Conservation (phyloP, 23 tunicate species). For the Pegea sp. region DNA sequence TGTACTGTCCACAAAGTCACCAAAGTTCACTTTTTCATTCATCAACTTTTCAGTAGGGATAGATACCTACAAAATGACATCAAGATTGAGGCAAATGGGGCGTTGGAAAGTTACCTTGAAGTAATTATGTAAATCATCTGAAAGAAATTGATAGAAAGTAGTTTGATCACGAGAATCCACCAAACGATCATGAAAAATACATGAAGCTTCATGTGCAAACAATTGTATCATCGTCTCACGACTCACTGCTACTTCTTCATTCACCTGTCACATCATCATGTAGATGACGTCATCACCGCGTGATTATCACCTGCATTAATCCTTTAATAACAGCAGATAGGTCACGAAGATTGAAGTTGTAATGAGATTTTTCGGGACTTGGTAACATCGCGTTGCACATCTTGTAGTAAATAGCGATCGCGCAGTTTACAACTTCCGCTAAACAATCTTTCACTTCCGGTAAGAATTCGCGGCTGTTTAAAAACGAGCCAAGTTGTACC, state of each 20-base stretch:
- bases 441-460: conserved; percentile 88
- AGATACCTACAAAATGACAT: conserved; percentile 24
- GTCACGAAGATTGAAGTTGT: conserved; percentile 72
- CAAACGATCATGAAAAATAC: conserved; percentile 85
- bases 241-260: conserved; percentile 67
- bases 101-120: conserved; percentile 66
- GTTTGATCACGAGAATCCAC: conserved; percentile 35
- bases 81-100: no score
- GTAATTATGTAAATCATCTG: conserved; percentile 86
- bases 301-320: conserved; percentile 47
- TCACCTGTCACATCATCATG: conserved; percentile 17
- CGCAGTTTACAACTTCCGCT: conserved; percentile 42
- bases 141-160: conserved; percentile 45
- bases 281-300: background rate
- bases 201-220: conserved; percentile 91
- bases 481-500: conserved; percentile 87
- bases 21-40: conserved; percentile 35
- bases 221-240: conserved; percentile 68
- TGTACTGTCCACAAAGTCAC: conserved; percentile 70
- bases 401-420: conserved; percentile 83
- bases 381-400: conserved; percentile 93
- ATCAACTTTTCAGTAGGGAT: conserved; percentile 41
- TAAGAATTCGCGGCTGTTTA: conserved; percentile 78
- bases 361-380: conserved; percentile 81
- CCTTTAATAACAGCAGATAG: conserved; percentile 79